Evolutionary conservation across 2,113 vertebrate species (phyloP).

Genomic region (Terrapene triunguis): DNA sequence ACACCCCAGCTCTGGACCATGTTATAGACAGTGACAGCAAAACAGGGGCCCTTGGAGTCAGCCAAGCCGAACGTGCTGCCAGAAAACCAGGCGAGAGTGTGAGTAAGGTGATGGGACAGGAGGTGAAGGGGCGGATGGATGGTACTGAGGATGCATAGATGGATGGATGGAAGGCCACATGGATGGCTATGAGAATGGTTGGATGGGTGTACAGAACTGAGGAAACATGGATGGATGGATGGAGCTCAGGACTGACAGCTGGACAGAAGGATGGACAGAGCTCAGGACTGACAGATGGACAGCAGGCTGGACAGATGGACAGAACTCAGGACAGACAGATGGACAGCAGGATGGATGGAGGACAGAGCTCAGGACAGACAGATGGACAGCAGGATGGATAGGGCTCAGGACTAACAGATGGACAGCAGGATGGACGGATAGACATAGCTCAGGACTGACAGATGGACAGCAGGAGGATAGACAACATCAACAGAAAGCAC

Average conservation of each 20-base stretch:
- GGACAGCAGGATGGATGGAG: neutral
- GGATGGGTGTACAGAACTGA: no score
- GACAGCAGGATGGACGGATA: neutral
- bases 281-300: neutral
- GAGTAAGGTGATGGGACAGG: neutral
- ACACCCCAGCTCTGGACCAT: constrained; percentile 92
- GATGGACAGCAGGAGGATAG: neutral
- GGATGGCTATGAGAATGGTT: no score
- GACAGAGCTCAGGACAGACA: neutral
- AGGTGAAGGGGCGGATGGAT: neutral
- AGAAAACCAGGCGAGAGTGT: neutral
- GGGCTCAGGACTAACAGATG: no score
- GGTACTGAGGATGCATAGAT: neutral
- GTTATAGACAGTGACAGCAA: constrained; percentile 92
- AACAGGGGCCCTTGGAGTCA: constrained; percentile 88
- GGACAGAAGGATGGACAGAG: neutral
- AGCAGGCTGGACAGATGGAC: neutral
- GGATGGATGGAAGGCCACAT: neutral
- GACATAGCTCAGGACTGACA: neutral
- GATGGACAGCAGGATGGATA: neutral
- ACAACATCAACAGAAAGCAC: neutral
- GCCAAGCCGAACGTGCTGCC: constrained; percentile 90
- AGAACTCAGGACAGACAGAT: no score
- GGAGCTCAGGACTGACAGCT: neutral
- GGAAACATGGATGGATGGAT: no score